Percentiles rank a stretch among this genome's conserved stretches.
Conservation (phyloP, 1,140 invertebrate genomes). For the Pogonognathellus flavescens region DNA sequence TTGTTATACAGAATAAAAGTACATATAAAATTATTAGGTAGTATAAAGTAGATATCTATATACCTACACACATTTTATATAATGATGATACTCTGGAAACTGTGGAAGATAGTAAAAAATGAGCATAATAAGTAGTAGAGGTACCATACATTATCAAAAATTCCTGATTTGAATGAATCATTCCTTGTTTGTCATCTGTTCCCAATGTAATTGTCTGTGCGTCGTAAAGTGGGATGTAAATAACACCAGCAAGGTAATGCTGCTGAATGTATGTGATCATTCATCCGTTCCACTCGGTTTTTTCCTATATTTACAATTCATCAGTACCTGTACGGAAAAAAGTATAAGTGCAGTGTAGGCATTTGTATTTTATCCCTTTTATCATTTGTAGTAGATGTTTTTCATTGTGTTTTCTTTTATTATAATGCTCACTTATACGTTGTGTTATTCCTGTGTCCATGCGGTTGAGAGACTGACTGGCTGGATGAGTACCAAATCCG, state of each 20-base stretch:
- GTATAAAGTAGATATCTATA: too few relatives aligned
- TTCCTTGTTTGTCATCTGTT: neutral
- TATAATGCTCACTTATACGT: neutral
- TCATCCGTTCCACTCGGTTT: slow-evolving; percentile 17
- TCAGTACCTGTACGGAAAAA: neutral
- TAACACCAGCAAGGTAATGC: too few relatives aligned
- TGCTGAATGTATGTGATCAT: slow-evolving; percentile 23
- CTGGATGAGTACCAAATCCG: slow-evolving; percentile 29
- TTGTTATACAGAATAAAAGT: too few relatives aligned
- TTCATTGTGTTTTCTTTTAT: slow-evolving; percentile 19
- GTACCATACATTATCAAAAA: neutral
- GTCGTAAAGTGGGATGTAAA: too few relatives aligned
- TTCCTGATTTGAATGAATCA: neutral
- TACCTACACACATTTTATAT: too few relatives aligned
- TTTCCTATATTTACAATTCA: neutral
- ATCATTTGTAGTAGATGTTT: neutral
- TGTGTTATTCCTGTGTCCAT: neutral
- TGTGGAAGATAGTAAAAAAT: neutral
- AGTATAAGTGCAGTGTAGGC: neutral
- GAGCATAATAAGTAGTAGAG: too few relatives aligned
- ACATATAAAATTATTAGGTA: too few relatives aligned
- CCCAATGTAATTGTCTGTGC: too few relatives aligned
- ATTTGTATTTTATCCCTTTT: neutral
- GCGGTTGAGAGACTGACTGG: neutral
- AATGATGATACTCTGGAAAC: too few relatives aligned